Conservation (phyloP, 2,797 vertebrate species). For the Schizopygopsis pylzovi region DNA sequence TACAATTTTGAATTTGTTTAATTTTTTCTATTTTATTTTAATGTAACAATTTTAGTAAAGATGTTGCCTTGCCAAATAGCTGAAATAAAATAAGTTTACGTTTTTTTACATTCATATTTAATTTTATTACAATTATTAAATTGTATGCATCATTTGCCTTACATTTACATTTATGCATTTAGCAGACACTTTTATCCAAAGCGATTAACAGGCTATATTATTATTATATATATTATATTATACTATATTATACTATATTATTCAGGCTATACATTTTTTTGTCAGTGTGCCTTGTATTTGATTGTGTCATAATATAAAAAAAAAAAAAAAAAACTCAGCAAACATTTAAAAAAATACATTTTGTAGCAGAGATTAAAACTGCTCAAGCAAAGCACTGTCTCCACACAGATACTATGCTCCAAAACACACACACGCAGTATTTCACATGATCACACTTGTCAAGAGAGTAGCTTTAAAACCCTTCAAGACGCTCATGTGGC, state of each 20-base stretch:
- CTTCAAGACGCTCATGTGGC: slow-evolving; percentile 30
- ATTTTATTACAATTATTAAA: not conserved
- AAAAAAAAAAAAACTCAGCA: not conserved
- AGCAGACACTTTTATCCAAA: no score
- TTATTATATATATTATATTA: no score
- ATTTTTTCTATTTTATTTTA: not conserved
- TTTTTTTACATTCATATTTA: not conserved
- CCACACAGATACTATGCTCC: not conserved
- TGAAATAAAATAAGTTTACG: no score
- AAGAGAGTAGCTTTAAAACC: slow-evolving; percentile 38
- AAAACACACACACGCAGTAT: not conserved
- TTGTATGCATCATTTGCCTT: not conserved
- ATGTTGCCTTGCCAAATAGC: no score
- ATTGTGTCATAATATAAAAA: not conserved
- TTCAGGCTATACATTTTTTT: no score
- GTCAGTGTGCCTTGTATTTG: not conserved
- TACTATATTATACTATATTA: no score
- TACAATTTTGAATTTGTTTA: not conserved
- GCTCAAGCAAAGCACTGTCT: not conserved
- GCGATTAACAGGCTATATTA: no score
- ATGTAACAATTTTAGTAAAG: not conserved
- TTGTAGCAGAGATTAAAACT: not conserved
- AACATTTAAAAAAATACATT: not conserved
- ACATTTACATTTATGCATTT: no score
- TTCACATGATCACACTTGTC: slow-evolving; percentile 24